These are phyloP conservation scores for Arctocebus calabarensis DNA, from an alignment of 2,797 vertebrate genomes.

Conservation along the genomic window DNA sequence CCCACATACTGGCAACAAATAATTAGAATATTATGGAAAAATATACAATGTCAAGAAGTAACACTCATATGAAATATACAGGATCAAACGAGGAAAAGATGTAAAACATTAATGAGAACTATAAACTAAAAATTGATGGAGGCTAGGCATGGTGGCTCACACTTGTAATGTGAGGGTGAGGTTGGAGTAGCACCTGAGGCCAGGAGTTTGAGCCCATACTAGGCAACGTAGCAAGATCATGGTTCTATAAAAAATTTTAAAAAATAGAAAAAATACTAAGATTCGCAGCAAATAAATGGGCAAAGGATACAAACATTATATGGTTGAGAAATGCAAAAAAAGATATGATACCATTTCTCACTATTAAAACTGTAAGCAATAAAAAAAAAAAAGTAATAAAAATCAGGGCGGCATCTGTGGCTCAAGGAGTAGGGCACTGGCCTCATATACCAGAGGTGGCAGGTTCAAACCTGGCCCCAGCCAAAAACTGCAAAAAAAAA, in stretches of 20 bases:
- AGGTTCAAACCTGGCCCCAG: too few species aligned
- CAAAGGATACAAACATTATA: slow-evolving; percentile 12
- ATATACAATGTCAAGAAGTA: slow-evolving; percentile 38
- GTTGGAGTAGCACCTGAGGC: not conserved
- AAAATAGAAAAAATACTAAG: slow-evolving; percentile 41
- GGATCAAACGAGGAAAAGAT: slow-evolving; percentile 12
- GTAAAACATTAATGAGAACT: slow-evolving; percentile 19
- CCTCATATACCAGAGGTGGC: too few species aligned
- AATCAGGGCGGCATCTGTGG: not conserved
- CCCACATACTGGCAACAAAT: slow-evolving; percentile 17
- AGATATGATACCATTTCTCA: not conserved
- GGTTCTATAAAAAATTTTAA: not conserved
- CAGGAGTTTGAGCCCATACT: not conserved
- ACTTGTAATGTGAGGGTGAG: not conserved
- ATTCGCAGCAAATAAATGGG: not conserved
- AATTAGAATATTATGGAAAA: slow-evolving; percentile 46
- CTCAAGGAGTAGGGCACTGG: too few species aligned
- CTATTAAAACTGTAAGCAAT: slow-evolving; percentile 42
- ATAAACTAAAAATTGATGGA: not conserved
- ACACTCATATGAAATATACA: slow-evolving; percentile 26
- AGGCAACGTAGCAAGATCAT: not conserved
- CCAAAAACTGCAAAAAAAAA: too few species aligned
- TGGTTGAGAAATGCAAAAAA: slow-evolving; percentile 40
- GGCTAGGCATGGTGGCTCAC: not conserved
- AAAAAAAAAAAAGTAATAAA: not conserved